phyloP scores from a whole-genome alignment of 2,888 invertebrate species.

The Campaea margaritaria region DNA sequence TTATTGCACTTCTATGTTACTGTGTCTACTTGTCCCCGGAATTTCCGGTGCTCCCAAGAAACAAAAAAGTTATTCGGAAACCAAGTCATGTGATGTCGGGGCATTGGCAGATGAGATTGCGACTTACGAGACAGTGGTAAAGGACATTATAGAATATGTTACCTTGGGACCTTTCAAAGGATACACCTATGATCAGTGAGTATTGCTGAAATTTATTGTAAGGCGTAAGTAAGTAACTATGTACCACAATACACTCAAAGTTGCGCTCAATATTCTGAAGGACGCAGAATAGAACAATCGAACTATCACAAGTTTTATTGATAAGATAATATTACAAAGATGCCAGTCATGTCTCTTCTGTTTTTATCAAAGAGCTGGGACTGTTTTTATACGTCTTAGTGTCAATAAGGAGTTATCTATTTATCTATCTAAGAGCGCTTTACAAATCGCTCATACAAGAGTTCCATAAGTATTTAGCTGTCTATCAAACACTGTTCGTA shows the following conservation, averaged over 20 bases:
- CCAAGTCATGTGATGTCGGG: slow-evolving; percentile 55
- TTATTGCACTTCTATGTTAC: not conserved
- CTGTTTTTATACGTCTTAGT: too few species aligned
- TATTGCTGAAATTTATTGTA: too few species aligned
- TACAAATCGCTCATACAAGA: slow-evolving; percentile 17
- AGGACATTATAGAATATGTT: slow-evolving; percentile 78
- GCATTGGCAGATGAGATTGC: slow-evolving; percentile 83
- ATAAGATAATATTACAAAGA: too few species aligned
- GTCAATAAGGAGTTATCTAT: too few species aligned
- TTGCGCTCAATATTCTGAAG: not conserved
- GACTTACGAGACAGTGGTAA: slow-evolving; percentile 80
- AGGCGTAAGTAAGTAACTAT: too few species aligned
- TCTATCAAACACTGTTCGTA: slow-evolving; percentile 49
- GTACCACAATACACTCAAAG: too few species aligned
- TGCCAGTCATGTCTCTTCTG: too few species aligned
- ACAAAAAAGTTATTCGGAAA: slow-evolving; percentile 27
- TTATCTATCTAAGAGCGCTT: slow-evolving; percentile 34
- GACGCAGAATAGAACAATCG: not conserved
- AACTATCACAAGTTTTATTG: too few species aligned
- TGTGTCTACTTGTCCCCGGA: slow-evolving; percentile 24
- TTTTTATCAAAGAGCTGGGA: too few species aligned
- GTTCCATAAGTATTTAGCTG: slow-evolving; percentile 43
- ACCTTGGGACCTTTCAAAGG: slow-evolving; percentile 83
- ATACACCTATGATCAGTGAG: slow-evolving; percentile 83
- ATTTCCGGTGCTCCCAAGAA: slow-evolving; percentile 25